Evolutionary conservation across 2,888 invertebrate species (phyloP), one percentile per base, ranked within the genome.

Genomic region (Catonia carolina): DNA sequence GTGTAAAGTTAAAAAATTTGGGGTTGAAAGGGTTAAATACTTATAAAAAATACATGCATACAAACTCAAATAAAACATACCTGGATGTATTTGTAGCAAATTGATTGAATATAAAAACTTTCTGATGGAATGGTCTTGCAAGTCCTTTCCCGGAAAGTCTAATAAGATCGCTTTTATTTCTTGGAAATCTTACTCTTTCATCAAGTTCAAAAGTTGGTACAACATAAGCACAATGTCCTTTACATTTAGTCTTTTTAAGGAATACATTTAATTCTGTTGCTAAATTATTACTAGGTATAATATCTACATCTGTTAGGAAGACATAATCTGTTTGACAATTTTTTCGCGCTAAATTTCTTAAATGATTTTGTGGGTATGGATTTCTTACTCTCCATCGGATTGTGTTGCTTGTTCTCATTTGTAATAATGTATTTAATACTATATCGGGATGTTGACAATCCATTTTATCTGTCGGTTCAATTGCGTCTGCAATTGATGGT

Each of bases 61-160:
- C n/a, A n/a, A n/a, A n/a, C n/a, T n/a, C n/a, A n/a, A n/a, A n/a
- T n/a, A n/a, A n/a, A n/a, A n/a, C 77, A 77, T 69, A 89, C 90
- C 83, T 85, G 35, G 89, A 82, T 72, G 92, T 91, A 73, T 94
- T 93, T 0, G 92, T 93, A 5, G 93, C 92, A 68, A 82, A 91
- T 72, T 94, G 93, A 71, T 93, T 93, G 71, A 89, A 89, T 66
- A 91, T 89, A 72, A 93, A 93, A 60, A 93, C 89, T 73, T 90
- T 90, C 67, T 89, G 84, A 71, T 93, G 93, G 70, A 93, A 93
- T 0, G 92, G 92, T 70, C 91, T 79, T 0, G 92, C 92, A 49
- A 90, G 73, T 52, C 88, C 89, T 67, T 86, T 86, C 66, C 79
- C 83, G 1, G 87, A 85, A 60, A 92, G 73, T 54, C 87, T 75